Percentiles rank a stretch among this genome's conserved stretches.
These are phyloP conservation scores for Leptinotarsa haldemani DNA, from an alignment of 2,888 invertebrate genomes.

Conservation along the genomic window DNA sequence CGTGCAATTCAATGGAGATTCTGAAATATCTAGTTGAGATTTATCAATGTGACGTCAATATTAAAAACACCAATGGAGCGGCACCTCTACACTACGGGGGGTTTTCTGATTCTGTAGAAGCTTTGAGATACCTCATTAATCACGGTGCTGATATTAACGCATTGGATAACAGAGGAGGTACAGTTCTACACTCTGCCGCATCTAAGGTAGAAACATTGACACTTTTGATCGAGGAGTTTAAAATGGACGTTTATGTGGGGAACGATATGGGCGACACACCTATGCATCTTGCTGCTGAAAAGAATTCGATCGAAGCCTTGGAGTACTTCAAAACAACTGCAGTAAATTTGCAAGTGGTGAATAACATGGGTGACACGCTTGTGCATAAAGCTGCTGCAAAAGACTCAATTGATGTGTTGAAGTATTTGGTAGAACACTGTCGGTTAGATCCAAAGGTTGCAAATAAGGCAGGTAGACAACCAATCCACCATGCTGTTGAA, in stretches of 20 bases:
- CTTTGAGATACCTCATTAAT: background rate
- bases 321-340: slow-evolving; percentile 4
- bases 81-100: background rate
- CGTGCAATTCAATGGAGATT: background rate
- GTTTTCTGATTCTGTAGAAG: background rate
- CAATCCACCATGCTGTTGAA: background rate
- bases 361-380: background rate
- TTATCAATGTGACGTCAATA: background rate
- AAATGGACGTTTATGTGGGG: background rate
- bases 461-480: too few species aligned
- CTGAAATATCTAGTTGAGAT: background rate
- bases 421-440: slow-evolving; percentile 1
- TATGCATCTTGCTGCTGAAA: background rate
- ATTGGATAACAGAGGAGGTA: background rate
- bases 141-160: background rate
- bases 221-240: background rate
- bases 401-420: background rate
- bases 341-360: background rate
- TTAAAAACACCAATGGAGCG: background rate
- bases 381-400: slow-evolving; percentile 4
- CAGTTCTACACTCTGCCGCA: background rate
- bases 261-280: background rate
- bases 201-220: background rate
- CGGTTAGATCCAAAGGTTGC: background rate
- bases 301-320: background rate